Evolutionary conservation across 2,797 vertebrate genomes (phyloP), one percentile per base, ranked within the genome.

Genomic region (Crypturellus tataupa): DNA sequence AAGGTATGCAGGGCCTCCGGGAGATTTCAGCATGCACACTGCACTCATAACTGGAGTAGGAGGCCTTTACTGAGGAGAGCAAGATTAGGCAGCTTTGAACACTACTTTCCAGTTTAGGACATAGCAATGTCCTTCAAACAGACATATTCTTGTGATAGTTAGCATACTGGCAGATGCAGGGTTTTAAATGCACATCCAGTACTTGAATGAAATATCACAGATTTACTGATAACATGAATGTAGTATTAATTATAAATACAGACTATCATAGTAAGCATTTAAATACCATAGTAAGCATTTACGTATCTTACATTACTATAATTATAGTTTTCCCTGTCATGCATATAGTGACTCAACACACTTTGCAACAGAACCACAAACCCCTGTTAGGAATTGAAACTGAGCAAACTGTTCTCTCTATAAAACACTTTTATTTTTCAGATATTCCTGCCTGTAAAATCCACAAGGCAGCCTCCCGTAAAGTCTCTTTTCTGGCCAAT

Each of bases 361-460:
- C 31, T 60, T 62, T 92, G 92, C 87, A 90, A 81, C 73, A 71
- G 91, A 90, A 82, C 42, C n/a, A 33, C 55, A 58, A 24, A 8
- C 4, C 35, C 18, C 58, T 77, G 39, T 64, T 89, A 80, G 25
- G 40, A 75, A 21, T 13, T 40, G 62, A 60, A 79, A 85, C 33
- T 65, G 56, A 92, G 81, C 33, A 47, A 60, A 56, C 42, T 44
- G 73, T 72, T 80, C 82, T n/a, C 27, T 84, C 1, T 4, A 47
- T 56, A 79, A 42, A 86, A 29, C 17, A 33, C 5, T 44, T 87
- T 55, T 40, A 62, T 87, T 55, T 40, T 44, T 40, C 51, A 25
- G 20, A 44, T 76, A 56, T 44, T 90, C 33, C 53, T 42, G 49
- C 23, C 16, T 63, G 5, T 19, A 76, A 90, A 84, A 83, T 56